These are phyloP conservation scores for Diplolepis rosae DNA, from an alignment of 2,888 invertebrate species.

Conservation along the genomic window DNA sequence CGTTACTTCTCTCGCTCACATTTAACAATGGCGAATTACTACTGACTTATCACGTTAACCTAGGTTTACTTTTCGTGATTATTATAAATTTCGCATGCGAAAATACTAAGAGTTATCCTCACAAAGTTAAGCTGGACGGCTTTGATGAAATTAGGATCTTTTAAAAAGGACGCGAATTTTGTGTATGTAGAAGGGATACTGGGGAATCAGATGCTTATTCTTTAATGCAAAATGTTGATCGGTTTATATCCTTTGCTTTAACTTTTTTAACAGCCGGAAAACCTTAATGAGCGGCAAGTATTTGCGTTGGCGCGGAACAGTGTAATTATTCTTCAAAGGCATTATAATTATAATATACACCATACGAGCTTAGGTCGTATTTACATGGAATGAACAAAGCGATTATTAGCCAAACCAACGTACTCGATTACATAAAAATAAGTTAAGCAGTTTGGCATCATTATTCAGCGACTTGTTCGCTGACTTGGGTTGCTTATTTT, in stretches of 20 bases:
- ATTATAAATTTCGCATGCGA: constrained; percentile 63
- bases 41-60: constrained; percentile 31
- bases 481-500: constrained; percentile 31
- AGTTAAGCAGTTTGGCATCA: constrained; percentile 55
- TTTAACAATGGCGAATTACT: neutral
- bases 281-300: constrained; percentile 48
- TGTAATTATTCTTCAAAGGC: constrained; percentile 38
- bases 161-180: constrained; percentile 67
- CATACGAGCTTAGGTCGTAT: constrained; percentile 49
- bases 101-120: constrained; percentile 72
- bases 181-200: constrained; percentile 47
- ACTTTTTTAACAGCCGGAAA: constrained; percentile 24
- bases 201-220: constrained; percentile 19
- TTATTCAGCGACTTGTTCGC: constrained; percentile 39
- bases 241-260: neutral
- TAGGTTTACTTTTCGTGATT: constrained; percentile 37
- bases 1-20: constrained; percentile 24
- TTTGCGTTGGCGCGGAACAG: constrained; percentile 52
- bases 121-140: constrained; percentile 73
- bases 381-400: constrained; percentile 54
- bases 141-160: constrained; percentile 73
- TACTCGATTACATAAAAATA: constrained; percentile 54
- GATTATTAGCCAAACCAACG: constrained; percentile 50
- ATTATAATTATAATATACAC: constrained; percentile 40
- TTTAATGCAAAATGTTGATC: constrained; percentile 6